These are phyloP conservation scores for Hemiprocne comata DNA, from an alignment of 2,113 vertebrate species.

Conservation along the genomic window DNA sequence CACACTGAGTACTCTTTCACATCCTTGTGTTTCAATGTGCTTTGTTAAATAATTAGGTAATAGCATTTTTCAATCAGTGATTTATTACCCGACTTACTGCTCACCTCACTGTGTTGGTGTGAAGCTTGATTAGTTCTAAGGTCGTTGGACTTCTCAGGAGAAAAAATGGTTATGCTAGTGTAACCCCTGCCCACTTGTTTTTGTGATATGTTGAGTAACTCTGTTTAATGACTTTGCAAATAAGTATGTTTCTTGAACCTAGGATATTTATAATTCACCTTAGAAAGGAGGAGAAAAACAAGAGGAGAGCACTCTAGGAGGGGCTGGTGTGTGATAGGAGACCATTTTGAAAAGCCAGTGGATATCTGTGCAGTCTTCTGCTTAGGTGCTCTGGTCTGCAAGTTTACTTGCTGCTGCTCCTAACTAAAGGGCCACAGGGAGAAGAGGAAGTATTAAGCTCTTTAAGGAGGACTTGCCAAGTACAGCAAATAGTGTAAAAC, in stretches of 20 bases:
- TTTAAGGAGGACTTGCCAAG: background rate
- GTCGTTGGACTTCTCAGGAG: background rate
- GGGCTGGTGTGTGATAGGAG: background rate
- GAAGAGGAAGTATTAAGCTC: background rate
- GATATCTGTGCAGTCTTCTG: background rate
- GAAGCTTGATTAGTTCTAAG: background rate
- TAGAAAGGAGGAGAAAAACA: background rate
- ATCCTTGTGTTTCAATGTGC: background rate
- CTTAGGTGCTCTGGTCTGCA: background rate
- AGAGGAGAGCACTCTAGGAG: background rate
- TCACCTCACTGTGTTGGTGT: accelerated
- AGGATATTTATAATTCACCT: background rate
- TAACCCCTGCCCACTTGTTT: background rate
- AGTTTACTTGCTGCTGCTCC: background rate
- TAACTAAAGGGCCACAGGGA: background rate
- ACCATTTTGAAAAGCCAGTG: background rate
- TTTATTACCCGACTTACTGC: background rate
- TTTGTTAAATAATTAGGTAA: background rate
- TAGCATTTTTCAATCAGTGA: background rate
- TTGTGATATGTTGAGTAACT: background rate
- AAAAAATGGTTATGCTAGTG: background rate
- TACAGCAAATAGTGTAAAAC: background rate
- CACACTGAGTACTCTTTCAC: background rate
- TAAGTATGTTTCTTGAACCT: background rate
- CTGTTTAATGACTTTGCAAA: background rate